phyloP scores from a whole-genome alignment of 2,888 invertebrate species.

The Polylopha cassiicola region DNA sequence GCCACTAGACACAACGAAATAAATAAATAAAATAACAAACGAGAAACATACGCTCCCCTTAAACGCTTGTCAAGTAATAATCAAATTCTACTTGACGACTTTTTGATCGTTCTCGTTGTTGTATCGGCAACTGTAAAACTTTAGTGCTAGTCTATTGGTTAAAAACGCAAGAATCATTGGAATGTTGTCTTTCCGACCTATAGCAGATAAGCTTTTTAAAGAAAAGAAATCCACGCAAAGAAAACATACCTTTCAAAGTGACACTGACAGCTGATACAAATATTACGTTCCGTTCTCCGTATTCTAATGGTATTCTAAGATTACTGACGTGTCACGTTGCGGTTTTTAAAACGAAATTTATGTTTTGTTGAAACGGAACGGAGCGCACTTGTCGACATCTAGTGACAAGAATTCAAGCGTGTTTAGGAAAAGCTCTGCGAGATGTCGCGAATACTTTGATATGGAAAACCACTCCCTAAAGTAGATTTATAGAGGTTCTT shows the following conservation, averaged over 20 bases:
- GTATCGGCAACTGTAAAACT: no score
- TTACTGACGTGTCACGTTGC: constrained; percentile 2
- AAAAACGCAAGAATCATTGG: no score
- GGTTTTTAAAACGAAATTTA: neutral
- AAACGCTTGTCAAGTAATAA: constrained; percentile 14
- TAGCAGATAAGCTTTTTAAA: neutral
- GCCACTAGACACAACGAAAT: constrained; percentile 5
- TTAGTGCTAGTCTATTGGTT: no score
- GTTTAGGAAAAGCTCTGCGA: neutral
- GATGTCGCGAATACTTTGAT: constrained; percentile 3
- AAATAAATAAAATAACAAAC: constrained; percentile 16
- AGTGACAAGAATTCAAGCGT: neutral
- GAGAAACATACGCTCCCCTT: constrained; percentile 16
- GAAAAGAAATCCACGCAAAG: neutral
- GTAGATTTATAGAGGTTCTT: neutral
- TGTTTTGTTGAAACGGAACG: constrained; percentile 1
- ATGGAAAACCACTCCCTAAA: constrained; percentile 4
- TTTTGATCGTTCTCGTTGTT: no score
- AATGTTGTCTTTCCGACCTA: neutral
- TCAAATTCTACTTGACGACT: constrained; percentile 12
- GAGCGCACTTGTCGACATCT: constrained; percentile 3
- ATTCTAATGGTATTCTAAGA: no score
- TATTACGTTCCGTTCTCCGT: no score
- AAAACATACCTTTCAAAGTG: constrained; percentile 5
- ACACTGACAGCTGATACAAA: constrained; percentile 13